Evolutionary conservation across 1,140 invertebrate genomes (phyloP).

Genomic region (Plutomurus gul): DNA sequence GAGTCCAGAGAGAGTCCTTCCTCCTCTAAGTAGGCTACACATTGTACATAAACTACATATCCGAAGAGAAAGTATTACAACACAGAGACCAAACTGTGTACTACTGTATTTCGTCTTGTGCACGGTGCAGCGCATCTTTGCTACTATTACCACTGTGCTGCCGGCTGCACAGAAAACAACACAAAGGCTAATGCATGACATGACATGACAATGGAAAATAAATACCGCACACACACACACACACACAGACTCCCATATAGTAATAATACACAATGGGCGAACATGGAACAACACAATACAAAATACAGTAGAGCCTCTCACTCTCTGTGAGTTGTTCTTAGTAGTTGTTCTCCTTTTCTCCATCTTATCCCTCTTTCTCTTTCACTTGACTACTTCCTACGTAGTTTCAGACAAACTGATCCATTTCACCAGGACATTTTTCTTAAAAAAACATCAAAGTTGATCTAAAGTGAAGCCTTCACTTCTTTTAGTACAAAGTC

Average conservation of each 20-base stretch:
- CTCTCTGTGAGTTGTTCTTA: background rate
- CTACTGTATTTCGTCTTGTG: too few relatives aligned
- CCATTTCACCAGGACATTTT: constrained; percentile 16
- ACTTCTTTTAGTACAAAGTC: background rate
- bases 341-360: background rate
- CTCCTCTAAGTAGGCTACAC: too few relatives aligned
- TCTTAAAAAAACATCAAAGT: constrained; percentile 25
- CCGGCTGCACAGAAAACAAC: background rate
- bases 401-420: constrained; percentile 4
- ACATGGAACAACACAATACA: too few relatives aligned
- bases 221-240: too few relatives aligned
- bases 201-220: constrained; percentile 20
- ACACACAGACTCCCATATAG: too few relatives aligned
- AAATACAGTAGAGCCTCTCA: background rate
- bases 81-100: too few relatives aligned
- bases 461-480: constrained; percentile 19
- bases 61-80: too few relatives aligned
- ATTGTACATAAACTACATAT: too few relatives aligned
- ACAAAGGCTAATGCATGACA: constrained; percentile 3
- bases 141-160: background rate
- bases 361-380: background rate
- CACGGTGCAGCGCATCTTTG: background rate
- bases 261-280: too few relatives aligned
- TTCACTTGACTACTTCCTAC: constrained; percentile 6
- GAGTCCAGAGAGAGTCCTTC: too few relatives aligned